phyloP scores from a whole-genome alignment of 1,140 invertebrate genomes.

The Antheraea pernyi region DNA sequence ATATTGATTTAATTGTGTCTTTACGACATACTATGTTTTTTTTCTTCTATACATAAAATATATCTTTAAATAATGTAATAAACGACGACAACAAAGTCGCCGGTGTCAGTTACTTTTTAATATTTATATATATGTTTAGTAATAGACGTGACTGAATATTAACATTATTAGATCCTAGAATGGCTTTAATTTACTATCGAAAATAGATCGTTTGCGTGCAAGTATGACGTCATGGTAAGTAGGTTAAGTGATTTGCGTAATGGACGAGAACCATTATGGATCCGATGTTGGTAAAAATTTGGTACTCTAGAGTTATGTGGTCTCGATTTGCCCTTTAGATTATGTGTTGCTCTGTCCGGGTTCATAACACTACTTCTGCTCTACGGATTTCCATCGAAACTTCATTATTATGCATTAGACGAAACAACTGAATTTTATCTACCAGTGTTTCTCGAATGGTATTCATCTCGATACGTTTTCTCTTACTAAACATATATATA shows the following conservation, averaged over 20 bases:
- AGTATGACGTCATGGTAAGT: slow-evolving; percentile 10
- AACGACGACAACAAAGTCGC: too few species aligned
- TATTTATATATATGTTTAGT: too few species aligned
- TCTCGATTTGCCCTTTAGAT: slow-evolving; percentile 20
- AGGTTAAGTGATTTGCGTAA: slow-evolving; percentile 14
- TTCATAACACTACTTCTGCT: slow-evolving; percentile 8
- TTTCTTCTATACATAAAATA: too few species aligned
- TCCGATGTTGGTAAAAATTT: neutral
- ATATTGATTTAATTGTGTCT: too few species aligned
- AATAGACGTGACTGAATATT: neutral
- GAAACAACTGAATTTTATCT: neutral
- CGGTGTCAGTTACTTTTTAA: too few species aligned
- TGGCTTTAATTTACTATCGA: neutral
- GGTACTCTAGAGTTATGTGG: neutral
- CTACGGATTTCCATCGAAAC: slow-evolving; percentile 30
- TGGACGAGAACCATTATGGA: slow-evolving; percentile 3
- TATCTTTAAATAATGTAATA: too few species aligned
- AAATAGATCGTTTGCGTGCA: neutral
- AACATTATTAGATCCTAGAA: neutral
- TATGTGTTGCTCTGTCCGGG: slow-evolving; percentile 12
- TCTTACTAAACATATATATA: too few species aligned
- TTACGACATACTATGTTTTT: too few species aligned
- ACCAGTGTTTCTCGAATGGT: neutral
- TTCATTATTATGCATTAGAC: slow-evolving; percentile 41
- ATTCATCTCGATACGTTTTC: neutral